Conservation (phyloP, 2,113 vertebrate genomes). For the Craseonycteris thonglongyai region DNA sequence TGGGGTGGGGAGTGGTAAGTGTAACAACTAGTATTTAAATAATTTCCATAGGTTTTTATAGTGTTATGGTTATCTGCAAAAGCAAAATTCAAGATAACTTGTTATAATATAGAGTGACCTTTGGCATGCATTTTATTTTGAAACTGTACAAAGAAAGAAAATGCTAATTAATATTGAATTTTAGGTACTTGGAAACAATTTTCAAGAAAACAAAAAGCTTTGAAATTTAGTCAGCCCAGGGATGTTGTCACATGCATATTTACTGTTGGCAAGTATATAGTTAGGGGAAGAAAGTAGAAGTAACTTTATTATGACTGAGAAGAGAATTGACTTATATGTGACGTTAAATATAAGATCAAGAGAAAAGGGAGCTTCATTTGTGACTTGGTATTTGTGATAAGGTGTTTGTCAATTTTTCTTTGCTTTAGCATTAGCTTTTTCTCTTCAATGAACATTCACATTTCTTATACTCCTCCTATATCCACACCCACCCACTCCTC, state of each 20-base stretch:
- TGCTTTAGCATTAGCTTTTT: not conserved
- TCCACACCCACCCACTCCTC: too few relatives aligned
- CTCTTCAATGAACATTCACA: not conserved
- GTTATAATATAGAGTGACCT: not conserved
- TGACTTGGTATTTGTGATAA: not conserved
- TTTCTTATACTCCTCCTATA: not conserved
- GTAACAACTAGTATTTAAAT: not conserved
- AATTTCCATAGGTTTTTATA: not conserved
- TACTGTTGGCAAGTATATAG: not conserved
- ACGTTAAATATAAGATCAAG: not conserved
- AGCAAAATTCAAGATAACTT: not conserved
- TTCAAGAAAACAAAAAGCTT: not conserved
- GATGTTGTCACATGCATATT: not conserved
- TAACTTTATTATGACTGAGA: not conserved
- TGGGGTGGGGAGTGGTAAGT: not conserved
- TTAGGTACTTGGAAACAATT: not conserved
- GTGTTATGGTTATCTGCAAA: not conserved
- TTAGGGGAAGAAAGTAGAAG: not conserved
- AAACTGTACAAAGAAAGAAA: not conserved
- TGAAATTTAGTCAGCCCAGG: not conserved
- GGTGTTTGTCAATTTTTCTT: not conserved
- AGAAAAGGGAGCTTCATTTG: not conserved
- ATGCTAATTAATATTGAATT: not conserved
- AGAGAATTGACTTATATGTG: not conserved
- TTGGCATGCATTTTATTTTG: slow-evolving; percentile 11